phyloP scores from a whole-genome alignment of 2,797 vertebrate species.

The Sebastes miniatus region DNA sequence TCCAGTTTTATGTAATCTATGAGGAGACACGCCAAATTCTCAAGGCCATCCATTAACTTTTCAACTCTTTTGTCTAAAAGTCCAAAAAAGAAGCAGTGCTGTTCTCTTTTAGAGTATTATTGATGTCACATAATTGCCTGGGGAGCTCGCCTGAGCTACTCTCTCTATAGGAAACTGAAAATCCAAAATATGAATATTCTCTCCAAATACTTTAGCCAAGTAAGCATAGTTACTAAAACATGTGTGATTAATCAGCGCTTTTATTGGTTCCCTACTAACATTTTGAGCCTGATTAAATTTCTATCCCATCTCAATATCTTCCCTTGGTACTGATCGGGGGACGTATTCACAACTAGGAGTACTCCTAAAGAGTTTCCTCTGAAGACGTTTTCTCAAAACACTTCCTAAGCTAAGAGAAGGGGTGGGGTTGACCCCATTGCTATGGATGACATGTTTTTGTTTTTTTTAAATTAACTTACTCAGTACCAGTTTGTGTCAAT shows the following conservation, averaged over 20 bases:
- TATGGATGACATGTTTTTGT: background rate
- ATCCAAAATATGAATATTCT: background rate
- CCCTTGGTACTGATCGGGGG: background rate
- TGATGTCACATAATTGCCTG: conserved; percentile 7
- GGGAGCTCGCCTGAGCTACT: background rate
- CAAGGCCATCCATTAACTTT: conserved; percentile 52
- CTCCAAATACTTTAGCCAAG: background rate
- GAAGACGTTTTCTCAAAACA: background rate
- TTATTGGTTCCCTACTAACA: background rate
- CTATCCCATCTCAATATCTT: background rate
- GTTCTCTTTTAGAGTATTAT: background rate
- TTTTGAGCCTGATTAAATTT: background rate
- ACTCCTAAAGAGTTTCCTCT: background rate
- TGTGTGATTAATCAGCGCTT: background rate
- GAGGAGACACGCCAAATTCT: conserved; percentile 41
- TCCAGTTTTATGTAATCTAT: conserved; percentile 61
- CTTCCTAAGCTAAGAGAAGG: background rate
- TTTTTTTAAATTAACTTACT: background rate
- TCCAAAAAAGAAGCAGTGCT: background rate
- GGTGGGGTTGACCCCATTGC: background rate
- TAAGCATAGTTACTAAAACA: background rate
- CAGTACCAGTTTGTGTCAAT: background rate
- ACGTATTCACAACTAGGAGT: background rate
- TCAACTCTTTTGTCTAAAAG: conserved; percentile 40
- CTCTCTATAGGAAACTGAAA: background rate